Conservation (phyloP, 2,797 vertebrate species). For the Scleropages formosus region DNA sequence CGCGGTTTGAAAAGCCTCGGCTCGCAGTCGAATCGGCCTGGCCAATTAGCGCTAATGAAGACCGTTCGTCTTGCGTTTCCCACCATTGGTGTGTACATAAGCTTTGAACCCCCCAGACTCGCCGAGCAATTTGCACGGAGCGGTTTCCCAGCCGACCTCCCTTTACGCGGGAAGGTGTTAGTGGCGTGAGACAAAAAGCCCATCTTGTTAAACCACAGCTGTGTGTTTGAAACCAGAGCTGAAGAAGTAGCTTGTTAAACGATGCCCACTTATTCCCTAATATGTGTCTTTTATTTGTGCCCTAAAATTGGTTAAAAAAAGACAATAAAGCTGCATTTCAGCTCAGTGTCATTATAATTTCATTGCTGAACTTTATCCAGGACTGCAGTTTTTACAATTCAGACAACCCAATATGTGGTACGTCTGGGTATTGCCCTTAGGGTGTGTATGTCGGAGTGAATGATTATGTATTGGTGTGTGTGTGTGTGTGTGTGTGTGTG, state of each 20-base stretch:
- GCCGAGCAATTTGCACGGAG: not conserved
- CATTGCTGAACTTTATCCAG: no score
- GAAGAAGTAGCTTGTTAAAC: not conserved
- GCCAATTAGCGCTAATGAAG: conserved; percentile 32
- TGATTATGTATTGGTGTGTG: no score
- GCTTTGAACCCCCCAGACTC: conserved; percentile 28
- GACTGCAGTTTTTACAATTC: no score
- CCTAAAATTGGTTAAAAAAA: no score
- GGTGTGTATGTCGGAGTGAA: not conserved
- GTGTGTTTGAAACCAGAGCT: not conserved
- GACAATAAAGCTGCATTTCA: no score
- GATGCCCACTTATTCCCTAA: not conserved
- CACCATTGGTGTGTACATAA: conserved; percentile 24
- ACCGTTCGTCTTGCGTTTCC: not conserved
- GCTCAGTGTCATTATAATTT: no score
- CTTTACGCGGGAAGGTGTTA: conserved; percentile 7
- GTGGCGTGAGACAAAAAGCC: conserved; percentile 10
- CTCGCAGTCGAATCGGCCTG: conserved; percentile 4
- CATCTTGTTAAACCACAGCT: conserved; percentile 26
- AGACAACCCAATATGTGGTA: no score
- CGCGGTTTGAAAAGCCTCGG: conserved; percentile 13
- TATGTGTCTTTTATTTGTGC: not conserved
- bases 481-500: no score
- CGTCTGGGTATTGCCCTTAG: no score
- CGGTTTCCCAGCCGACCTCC: not conserved